Evolutionary conservation across 2,888 invertebrate genomes (phyloP).

Genomic region (Hedya salicella): DNA sequence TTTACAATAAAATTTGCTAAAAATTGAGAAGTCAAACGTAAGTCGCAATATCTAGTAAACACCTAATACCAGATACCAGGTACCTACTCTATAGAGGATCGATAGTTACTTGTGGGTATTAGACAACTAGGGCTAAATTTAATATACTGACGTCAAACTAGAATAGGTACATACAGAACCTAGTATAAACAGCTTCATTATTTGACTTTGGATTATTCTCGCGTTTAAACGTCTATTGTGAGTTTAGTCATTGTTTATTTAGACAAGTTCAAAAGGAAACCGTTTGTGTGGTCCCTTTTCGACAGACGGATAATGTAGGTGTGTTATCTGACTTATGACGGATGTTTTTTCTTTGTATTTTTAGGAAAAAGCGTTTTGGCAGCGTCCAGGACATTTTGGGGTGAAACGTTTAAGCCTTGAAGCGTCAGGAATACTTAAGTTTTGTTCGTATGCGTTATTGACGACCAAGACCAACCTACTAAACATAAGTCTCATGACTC

Average conservation of each 20-base stretch:
- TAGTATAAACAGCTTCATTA: conserved; percentile 9
- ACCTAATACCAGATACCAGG: no score
- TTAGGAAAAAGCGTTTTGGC: not conserved
- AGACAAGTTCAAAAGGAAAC: conserved; percentile 38
- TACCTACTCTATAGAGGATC: no score
- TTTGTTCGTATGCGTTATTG: not conserved
- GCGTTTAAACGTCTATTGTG: conserved; percentile 36
- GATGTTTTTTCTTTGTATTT: not conserved
- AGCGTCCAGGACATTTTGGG: not conserved
- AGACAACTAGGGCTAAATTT: conserved; percentile 7
- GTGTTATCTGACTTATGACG: conserved; percentile 13
- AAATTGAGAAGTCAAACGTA: no score
- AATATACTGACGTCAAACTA: no score
- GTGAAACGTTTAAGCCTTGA: not conserved
- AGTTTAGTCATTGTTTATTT: conserved; percentile 39
- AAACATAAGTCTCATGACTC: not conserved
- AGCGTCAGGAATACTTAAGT: not conserved
- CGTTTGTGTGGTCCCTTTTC: conserved; percentile 27
- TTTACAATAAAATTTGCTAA: no score
- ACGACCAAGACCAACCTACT: not conserved
- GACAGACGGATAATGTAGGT: conserved; percentile 22
- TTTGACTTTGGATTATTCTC: conserved; percentile 27
- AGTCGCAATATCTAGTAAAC: no score
- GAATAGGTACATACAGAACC: no score
- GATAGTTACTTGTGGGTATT: not conserved